Evolutionary conservation across 2,888 invertebrate species (phyloP).

Genomic region (Galeruca laticollis): DNA sequence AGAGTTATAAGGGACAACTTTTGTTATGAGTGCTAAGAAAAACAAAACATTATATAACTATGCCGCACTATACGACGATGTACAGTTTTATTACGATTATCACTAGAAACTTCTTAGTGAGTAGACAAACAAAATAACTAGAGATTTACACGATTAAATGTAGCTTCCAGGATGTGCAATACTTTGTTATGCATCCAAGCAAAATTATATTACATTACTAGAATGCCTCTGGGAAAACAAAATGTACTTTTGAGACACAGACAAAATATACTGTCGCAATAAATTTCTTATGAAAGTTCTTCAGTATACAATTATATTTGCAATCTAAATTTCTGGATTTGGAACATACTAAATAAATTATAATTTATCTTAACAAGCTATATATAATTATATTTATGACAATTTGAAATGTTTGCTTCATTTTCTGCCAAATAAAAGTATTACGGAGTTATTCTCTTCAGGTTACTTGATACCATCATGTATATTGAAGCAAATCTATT

Average conservation of each 20-base stretch:
- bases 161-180: neutral
- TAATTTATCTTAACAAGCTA: too few relatives aligned
- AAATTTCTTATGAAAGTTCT: slow-evolving; percentile 23
- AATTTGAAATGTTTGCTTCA: too few relatives aligned
- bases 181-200: neutral
- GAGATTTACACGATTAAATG: slow-evolving; percentile 9
- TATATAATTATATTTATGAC: too few relatives aligned
- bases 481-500: too few relatives aligned
- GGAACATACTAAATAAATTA: too few relatives aligned
- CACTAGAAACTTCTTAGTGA: slow-evolving; percentile 28
- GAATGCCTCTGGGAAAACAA: neutral
- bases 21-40: slow-evolving; percentile 30
- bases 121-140: slow-evolving; percentile 7
- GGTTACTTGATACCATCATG: too few relatives aligned
- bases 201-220: neutral
- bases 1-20: slow-evolving; percentile 28
- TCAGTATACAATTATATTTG: neutral
- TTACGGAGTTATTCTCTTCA: too few relatives aligned
- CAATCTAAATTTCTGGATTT: too few relatives aligned
- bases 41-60: slow-evolving; percentile 36
- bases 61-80: slow-evolving; percentile 10
- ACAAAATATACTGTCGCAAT: neutral
- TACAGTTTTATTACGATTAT: slow-evolving; percentile 32
- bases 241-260: neutral
- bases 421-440: too few relatives aligned